Evolutionary conservation across 2,888 invertebrate genomes (phyloP), one percentile per base, ranked within the genome.

Genomic region (Spodoptera exigua): DNA sequence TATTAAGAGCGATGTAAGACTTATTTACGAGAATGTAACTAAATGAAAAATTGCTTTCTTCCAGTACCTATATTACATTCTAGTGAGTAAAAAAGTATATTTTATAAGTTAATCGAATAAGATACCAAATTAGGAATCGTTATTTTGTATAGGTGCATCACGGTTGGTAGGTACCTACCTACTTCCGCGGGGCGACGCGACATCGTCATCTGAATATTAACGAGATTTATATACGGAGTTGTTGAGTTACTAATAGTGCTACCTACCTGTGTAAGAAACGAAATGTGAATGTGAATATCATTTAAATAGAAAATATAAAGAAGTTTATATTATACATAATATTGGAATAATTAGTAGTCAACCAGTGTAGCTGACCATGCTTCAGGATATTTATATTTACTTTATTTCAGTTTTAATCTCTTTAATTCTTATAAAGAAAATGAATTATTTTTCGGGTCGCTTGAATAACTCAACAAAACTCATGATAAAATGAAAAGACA

Each of bases 191-290:
- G 18, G 11, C 41, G 59, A 14, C 18, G 10, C 44, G 59, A 14
- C 18, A 11, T 37, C 13, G 41, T 34, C 27, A 11, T 12, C 48
- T 40, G 78, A 65, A 72, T 78, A 78, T 48, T 61, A 72, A 76
- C 72, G 66, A 67, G 54, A 62, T 61, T 62, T 13, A 10, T 41
- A 16, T 16, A 61, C 1, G 27, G 48, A 16, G 39, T 65, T 39
- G 71, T 53, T 17, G 11, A 53, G 39, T 70, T 16, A 12, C 0
- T 46, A 57, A 17, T 32, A 4, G 34, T 52, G 18, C 47, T 44
- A 44, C 40, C 47, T 39, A 40, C 44, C 40, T 63, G 21, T 13
- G 51, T 53, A 36, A 14, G 35, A 47, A 34, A 54, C 18, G 37
- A 43, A 54, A 47, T 58, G 43, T 12, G 3, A 7, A 16, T 37